phyloP scores from a whole-genome alignment of 2,113 vertebrate species.

The Trichomycterus rosablanca region DNA sequence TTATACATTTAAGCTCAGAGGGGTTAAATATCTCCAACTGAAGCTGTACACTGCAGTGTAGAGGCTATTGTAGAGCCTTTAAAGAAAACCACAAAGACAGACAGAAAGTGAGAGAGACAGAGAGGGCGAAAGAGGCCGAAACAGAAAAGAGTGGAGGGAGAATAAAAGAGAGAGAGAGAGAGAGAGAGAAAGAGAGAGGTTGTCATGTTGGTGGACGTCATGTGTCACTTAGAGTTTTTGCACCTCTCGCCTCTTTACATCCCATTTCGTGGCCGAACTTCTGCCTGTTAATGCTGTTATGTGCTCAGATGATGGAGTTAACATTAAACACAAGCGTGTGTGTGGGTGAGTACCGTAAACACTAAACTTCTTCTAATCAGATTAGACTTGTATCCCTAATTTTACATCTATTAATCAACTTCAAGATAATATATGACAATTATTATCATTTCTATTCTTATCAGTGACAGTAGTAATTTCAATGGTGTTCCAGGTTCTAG shows the following conservation, averaged over 20 bases:
- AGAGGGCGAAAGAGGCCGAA: too few species aligned
- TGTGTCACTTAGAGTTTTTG: constrained; percentile 26
- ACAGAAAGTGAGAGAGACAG: background rate
- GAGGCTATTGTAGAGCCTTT: too few species aligned
- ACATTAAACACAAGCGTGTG: constrained; percentile 1
- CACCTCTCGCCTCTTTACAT: constrained; percentile 14
- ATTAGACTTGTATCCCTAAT: too few species aligned
- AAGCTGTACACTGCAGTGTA: too few species aligned
- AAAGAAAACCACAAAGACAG: background rate
- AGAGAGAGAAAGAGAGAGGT: background rate
- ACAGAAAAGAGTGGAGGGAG: background rate
- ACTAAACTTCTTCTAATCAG: background rate
- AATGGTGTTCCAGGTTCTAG: too few species aligned
- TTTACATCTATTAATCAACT: too few species aligned
- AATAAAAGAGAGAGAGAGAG: background rate
- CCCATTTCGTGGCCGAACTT: constrained; percentile 10
- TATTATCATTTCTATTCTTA: background rate
- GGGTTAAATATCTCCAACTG: too few species aligned
- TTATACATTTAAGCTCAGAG: too few species aligned
- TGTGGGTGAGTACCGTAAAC: constrained; percentile 25
- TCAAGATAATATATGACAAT: too few species aligned
- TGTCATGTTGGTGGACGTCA: constrained; percentile 6
- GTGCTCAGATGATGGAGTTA: constrained; percentile 31
- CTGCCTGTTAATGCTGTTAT: constrained; percentile 23
- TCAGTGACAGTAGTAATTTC: background rate